phyloP scores from a whole-genome alignment of 2,888 invertebrate species.

The Acanthosepion lycidas region DNA sequence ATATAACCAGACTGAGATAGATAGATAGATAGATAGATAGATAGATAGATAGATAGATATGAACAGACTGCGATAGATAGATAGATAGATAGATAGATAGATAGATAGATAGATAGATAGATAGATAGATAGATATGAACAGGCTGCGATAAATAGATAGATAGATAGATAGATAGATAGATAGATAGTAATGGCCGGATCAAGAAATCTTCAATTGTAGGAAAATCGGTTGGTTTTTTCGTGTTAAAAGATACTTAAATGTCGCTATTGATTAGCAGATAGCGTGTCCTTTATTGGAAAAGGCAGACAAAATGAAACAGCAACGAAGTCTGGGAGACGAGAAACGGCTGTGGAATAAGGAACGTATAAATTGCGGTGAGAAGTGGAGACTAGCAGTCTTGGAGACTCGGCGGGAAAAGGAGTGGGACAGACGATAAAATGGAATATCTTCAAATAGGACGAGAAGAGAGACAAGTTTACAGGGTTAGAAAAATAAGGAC shows the following conservation, averaged over 20 bases:
- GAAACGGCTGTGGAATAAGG: neutral
- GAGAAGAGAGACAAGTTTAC: too few relatives aligned
- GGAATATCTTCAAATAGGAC: too few relatives aligned
- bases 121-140: too few relatives aligned
- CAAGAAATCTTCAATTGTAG: neutral
- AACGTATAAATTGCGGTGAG: too few relatives aligned
- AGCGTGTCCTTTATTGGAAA: neutral
- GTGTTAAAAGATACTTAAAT: neutral
- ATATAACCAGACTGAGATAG: too few relatives aligned
- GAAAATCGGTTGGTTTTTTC: neutral
- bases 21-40: too few relatives aligned
- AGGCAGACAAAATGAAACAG: neutral
- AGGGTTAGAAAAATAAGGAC: too few relatives aligned
- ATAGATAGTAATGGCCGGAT: neutral
- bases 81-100: neutral
- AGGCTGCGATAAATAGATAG: neutral
- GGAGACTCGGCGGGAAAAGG: too few relatives aligned
- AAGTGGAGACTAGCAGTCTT: too few relatives aligned
- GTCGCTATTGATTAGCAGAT: slow-evolving; percentile 33
- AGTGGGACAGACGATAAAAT: too few relatives aligned
- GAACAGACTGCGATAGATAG: too few relatives aligned
- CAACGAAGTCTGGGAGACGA: neutral
- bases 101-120: neutral
- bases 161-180: neutral
- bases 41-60: too few relatives aligned